Percentiles rank a stretch among this genome's conserved stretches.
phyloP scores from a whole-genome alignment of 2,797 vertebrate genomes.

The Diplodus sargus region DNA sequence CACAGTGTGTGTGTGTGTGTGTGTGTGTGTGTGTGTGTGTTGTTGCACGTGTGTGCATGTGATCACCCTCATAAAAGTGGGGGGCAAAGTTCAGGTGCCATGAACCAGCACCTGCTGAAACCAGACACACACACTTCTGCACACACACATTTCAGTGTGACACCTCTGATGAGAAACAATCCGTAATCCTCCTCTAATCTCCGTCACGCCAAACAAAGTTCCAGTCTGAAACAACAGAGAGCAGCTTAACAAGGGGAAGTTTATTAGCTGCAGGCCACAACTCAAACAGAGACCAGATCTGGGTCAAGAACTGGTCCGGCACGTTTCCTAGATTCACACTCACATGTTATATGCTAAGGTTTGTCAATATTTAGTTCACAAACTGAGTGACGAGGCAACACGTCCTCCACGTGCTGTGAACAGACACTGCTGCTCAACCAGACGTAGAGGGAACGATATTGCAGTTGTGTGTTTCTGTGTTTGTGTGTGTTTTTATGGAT shows the following conservation, averaged over 20 bases:
- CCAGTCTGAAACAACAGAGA: not conserved
- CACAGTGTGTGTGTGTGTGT: slow-evolving; percentile 20
- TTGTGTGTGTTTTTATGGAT: slow-evolving; percentile 10
- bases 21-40: slow-evolving; percentile 3
- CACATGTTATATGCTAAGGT: too few species aligned
- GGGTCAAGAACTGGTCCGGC: too few species aligned
- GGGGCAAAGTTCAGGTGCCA: slow-evolving; percentile 53
- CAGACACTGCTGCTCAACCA: slow-evolving; percentile 1
- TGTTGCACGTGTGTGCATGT: slow-evolving; percentile 23
- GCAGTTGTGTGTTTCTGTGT: not conserved
- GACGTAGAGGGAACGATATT: slow-evolving; percentile 21
- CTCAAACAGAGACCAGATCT: too few species aligned
- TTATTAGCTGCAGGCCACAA: not conserved
- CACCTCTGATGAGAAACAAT: slow-evolving; percentile 42
- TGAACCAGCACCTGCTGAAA: slow-evolving; percentile 53
- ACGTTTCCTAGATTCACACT: too few species aligned
- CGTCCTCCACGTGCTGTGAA: not conserved
- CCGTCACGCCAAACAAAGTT: slow-evolving; percentile 14
- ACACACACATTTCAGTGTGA: slow-evolving; percentile 29
- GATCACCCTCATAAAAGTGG: slow-evolving; percentile 40
- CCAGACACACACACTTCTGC: slow-evolving; percentile 10
- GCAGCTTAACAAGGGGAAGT: slow-evolving; percentile 2
- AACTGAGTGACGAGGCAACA: too few species aligned
- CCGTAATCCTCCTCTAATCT: slow-evolving; percentile 38
- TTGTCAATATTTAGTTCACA: too few species aligned